Conservation (phyloP, 2,113 vertebrate genomes). For the Odontesthes bonariensis region DNA sequence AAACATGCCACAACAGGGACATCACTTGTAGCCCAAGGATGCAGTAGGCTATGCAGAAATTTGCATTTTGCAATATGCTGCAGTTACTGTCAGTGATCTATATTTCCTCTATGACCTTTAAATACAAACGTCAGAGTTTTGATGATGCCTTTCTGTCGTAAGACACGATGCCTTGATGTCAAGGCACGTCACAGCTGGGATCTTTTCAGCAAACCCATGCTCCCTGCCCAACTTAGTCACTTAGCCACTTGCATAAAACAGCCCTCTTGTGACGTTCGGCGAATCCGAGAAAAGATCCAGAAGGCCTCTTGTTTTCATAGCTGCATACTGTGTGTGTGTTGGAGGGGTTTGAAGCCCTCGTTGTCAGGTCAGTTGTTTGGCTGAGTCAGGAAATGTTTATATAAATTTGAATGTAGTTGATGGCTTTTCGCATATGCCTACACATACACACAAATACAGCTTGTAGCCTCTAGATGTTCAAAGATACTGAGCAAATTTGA, state of each 20-base stretch:
- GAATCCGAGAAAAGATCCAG: conserved; percentile 67
- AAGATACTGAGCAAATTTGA: neutral
- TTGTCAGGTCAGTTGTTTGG: conserved; percentile 61
- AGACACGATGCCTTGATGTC: conserved; percentile 31
- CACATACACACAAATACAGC: neutral
- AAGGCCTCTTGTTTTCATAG: conserved; percentile 48
- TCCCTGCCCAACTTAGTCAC: conserved; percentile 6
- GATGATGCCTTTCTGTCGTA: conserved; percentile 1
- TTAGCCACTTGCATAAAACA: conserved; percentile 41
- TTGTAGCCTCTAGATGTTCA: neutral
- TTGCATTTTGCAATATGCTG: neutral
- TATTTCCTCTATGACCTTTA: conserved; percentile 19
- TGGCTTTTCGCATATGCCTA: conserved; percentile 7
- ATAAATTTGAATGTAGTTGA: conserved; percentile 39
- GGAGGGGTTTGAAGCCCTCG: conserved; percentile 37
- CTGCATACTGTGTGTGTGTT: conserved; percentile 19
- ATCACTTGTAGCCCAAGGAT: neutral
- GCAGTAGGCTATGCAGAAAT: neutral
- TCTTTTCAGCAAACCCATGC: neutral
- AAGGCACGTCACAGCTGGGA: neutral
- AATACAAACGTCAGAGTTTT: conserved; percentile 1
- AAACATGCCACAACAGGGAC: conserved; percentile 13
- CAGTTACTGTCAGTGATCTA: neutral
- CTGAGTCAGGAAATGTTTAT: conserved; percentile 23
- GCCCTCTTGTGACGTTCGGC: conserved; percentile 34